Conservation (phyloP, 2,113 vertebrate species). For the Malurus melanocephalus region DNA sequence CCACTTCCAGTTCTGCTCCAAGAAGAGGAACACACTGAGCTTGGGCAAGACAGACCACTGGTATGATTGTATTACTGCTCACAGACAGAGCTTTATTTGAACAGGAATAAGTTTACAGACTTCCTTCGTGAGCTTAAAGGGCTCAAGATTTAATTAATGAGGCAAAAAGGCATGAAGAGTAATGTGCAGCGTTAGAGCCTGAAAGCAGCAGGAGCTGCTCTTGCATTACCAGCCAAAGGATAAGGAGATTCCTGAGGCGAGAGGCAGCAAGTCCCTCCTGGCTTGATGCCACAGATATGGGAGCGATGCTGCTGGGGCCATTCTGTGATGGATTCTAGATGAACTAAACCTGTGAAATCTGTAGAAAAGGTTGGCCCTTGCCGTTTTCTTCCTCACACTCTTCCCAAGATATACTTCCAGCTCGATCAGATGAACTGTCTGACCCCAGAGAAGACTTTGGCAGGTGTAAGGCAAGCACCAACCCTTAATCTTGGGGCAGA, state of each 20-base stretch:
- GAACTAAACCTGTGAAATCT: neutral
- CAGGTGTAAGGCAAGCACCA: neutral
- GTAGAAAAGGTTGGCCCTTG: neutral
- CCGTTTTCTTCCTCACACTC: neutral
- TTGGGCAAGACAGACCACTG: accelerated
- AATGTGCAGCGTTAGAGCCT: accelerated
- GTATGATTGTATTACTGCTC: neutral
- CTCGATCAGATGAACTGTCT: neutral
- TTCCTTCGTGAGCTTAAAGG: neutral
- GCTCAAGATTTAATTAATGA: neutral
- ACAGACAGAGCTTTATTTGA: accelerated
- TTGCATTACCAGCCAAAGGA: neutral
- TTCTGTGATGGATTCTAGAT: neutral
- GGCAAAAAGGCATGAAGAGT: neutral
- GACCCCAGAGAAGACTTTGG: neutral
- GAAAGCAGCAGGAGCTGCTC: neutral
- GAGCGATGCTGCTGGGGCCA: accelerated
- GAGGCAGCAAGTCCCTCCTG: neutral
- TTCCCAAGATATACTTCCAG: neutral
- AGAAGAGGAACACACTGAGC: neutral
- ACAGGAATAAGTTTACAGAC: neutral
- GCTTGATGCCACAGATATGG: accelerated
- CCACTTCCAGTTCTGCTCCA: neutral
- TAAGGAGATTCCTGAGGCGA: neutral
- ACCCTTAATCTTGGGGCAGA: neutral